Evolutionary conservation across 2,888 invertebrate genomes (phyloP), one percentile per base, ranked within the genome.

Genomic region (Bursaphelenchus okinawaensis): DNA sequence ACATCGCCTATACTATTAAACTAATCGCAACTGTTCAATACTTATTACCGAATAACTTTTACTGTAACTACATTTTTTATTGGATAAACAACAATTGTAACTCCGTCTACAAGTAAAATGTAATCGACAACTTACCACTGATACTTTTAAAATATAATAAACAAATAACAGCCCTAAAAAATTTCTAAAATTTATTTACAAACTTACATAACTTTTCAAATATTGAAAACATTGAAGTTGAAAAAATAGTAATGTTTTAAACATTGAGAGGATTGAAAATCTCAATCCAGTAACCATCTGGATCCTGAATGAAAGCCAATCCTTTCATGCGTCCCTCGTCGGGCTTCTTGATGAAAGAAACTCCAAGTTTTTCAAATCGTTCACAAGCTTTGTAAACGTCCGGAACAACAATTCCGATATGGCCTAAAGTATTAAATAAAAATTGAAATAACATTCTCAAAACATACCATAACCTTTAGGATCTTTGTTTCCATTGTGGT

Each of bases 241-340:
- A n/a, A n/a, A n/a, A n/a, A n/a, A 23, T 54, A n/a, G 12, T 20
- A n/a, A 12, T 26, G 28, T 12, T 16, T 61, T 57, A 64, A 24
- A 76, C 68, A 22, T 73, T 72, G 40, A 65, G 69, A 20, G 83
- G 80, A 70, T 84, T 89, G 78, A 92, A 88, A 67, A 93, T 91
- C 84, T 94, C 93, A 79, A 94, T 93, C 93, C 93, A 93, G 83
- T 94, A 94, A 28, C 92, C 93, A 83, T 94, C 94, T 0, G 94
- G 94, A 83, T 94, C 94, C 77, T 91, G 90, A 66, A 94, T 91
- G 83, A 94, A 94, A 1, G 93, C 94, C 55, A 94, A 85, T 0
- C 92, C 75, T 55, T 78, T 78, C 78, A 79, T 79, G 6, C 57
- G 29, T 7, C 87, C 88, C 77, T 92, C 93, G 78, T 90, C 88